A percentile compares a stretch with the other conserved stretches of the same genome.
Evolutionary conservation across 2,888 invertebrate species (phyloP).

Genomic region (Chrysotoxum bicinctum): DNA sequence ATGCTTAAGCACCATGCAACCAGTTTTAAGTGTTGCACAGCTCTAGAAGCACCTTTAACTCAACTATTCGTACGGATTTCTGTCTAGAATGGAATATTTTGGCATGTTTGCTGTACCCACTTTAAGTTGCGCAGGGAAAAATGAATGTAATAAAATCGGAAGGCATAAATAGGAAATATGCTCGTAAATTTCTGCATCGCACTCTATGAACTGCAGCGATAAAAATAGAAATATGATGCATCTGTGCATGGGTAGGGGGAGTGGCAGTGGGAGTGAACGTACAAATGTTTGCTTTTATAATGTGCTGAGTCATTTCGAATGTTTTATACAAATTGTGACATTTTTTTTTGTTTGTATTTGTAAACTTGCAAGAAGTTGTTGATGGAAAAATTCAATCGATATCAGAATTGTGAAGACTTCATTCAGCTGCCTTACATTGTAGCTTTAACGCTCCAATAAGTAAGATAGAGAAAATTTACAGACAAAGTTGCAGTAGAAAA

Average conservation of each 20-base stretch:
- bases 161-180: constrained; percentile 58
- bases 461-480: too few species aligned
- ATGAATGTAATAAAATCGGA: constrained; percentile 48
- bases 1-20: constrained; percentile 40
- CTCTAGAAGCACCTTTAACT: constrained; percentile 32
- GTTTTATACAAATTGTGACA: not conserved
- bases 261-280: not conserved
- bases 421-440: too few species aligned
- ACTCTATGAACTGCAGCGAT: not conserved
- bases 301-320: constrained; percentile 29
- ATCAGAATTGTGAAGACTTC: too few species aligned
- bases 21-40: constrained; percentile 33
- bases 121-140: not conserved
- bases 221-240: constrained; percentile 20
- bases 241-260: not conserved
- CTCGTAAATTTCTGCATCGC: constrained; percentile 3
- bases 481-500: too few species aligned
- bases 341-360: not conserved
- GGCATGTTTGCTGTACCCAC: not conserved
- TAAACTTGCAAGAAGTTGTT: too few species aligned
- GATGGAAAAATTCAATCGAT: too few species aligned
- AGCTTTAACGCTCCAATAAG: too few species aligned
- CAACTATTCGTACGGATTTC: constrained; percentile 19
- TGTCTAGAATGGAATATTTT: constrained; percentile 58
- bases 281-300: not conserved